Evolutionary conservation across 2,888 invertebrate genomes (phyloP).

Genomic region (Sinopyrophorus schimmeli): DNA sequence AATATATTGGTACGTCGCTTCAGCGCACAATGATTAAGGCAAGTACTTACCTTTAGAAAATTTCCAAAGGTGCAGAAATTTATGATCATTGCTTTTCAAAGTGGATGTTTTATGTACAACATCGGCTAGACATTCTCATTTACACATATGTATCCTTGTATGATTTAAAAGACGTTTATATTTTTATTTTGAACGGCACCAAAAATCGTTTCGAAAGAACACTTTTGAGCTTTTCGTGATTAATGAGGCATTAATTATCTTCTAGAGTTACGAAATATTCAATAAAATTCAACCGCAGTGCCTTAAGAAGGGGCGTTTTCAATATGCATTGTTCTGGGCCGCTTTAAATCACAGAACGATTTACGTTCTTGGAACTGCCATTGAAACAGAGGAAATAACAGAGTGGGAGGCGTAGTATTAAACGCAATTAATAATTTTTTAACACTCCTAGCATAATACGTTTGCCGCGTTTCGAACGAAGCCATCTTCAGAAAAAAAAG

Average conservation of each 20-base stretch:
- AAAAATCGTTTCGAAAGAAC: slow-evolving; percentile 21
- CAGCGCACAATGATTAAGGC: slow-evolving; percentile 26
- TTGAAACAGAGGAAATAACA: slow-evolving; percentile 21
- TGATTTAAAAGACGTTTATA: slow-evolving; percentile 42
- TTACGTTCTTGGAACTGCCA: slow-evolving; percentile 23
- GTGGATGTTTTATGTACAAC: slow-evolving; percentile 38
- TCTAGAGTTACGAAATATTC: slow-evolving; percentile 32
- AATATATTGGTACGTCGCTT: slow-evolving; percentile 19
- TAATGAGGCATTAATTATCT: slow-evolving; percentile 39
- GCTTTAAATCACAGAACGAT: slow-evolving; percentile 23
- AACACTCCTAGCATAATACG: slow-evolving; percentile 6
- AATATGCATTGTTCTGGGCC: slow-evolving; percentile 25
- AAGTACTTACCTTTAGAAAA: slow-evolving; percentile 32
- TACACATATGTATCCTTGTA: slow-evolving; percentile 38
- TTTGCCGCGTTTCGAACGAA: slow-evolving; percentile 3
- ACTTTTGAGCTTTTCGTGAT: slow-evolving; percentile 22
- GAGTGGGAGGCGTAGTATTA: slow-evolving; percentile 9
- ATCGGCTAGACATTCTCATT: slow-evolving; percentile 40
- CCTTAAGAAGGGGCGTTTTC: slow-evolving; percentile 23
- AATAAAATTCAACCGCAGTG: slow-evolving; percentile 29
- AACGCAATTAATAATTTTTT: slow-evolving; percentile 13
- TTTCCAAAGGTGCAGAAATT: slow-evolving; percentile 36
- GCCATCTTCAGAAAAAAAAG: not conserved
- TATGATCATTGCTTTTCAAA: slow-evolving; percentile 40
- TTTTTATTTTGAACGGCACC: slow-evolving; percentile 23